These are phyloP conservation scores for Pelagia noctiluca DNA, from an alignment of 30 jellyfish, hydroid and myxozoan genomes.

Conservation along the genomic window DNA sequence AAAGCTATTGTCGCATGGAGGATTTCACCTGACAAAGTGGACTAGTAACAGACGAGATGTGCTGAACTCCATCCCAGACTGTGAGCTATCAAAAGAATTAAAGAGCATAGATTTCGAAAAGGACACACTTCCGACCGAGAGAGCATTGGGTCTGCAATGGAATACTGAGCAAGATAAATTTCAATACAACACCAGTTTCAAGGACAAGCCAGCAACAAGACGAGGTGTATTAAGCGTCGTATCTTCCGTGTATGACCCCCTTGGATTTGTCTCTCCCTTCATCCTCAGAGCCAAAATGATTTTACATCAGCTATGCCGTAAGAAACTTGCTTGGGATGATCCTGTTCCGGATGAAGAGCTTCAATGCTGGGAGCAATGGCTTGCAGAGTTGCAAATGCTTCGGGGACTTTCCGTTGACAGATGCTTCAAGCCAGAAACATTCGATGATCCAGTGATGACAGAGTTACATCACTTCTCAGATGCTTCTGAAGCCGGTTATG, in stretches of 20 bases:
- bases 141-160: slow-evolving; percentile 63
- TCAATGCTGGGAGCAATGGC: slow-evolving; percentile 37
- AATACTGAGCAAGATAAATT: slow-evolving; percentile 13
- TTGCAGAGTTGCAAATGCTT: slow-evolving; percentile 4
- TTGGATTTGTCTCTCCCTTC: slow-evolving; percentile 62
- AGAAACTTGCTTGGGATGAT: slow-evolving; percentile 44
- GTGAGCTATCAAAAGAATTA: slow-evolving; percentile 7
- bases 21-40: slow-evolving; percentile 41
- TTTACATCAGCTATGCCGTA: slow-evolving; percentile 28
- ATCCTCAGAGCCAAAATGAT: slow-evolving; percentile 47
- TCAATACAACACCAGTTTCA: neutral
- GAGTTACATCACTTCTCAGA: slow-evolving; percentile 52
- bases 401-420: neutral
- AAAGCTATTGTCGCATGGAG: neutral
- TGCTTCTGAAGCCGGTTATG: slow-evolving; percentile 51
- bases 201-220: slow-evolving; percentile 17
- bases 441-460: slow-evolving; percentile 4
- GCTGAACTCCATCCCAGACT: neutral
- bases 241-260: slow-evolving; percentile 53
- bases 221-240: slow-evolving; percentile 39
- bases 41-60: slow-evolving; percentile 20
- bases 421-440: slow-evolving; percentile 13
- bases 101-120: slow-evolving; percentile 28
- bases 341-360: slow-evolving; percentile 11
- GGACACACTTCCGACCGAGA: slow-evolving; percentile 27